Evolutionary conservation across 2,113 vertebrate species (phyloP), one percentile per base, ranked within the genome.

Genomic region (Varanus komodoensis): DNA sequence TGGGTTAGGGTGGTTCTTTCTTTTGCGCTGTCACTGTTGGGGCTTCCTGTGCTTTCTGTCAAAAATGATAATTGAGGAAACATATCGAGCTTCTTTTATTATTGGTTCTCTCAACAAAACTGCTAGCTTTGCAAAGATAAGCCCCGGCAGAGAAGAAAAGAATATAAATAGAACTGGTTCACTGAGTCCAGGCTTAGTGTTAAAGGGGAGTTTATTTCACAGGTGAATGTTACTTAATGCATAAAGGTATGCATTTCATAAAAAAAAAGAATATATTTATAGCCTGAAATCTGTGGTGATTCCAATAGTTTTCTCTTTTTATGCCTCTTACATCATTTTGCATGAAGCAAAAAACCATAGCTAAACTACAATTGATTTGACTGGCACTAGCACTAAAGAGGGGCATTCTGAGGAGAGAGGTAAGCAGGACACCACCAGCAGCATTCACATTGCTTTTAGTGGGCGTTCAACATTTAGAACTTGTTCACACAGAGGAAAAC

Each of bases 31-130:
- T 95, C 93, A 95, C 95, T 95, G 93, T 93, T 87, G 91, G 94
- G 96, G 95, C 96, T 97, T 97, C 97, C 97, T 98, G 97, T 97
- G 88, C 93, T 86, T 92, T 94, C 89, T 92, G 81, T 91, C 90
- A 89, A 94, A 94, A 94, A n/a, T 94, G 52, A 95, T 96, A 71
- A 0, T 89, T 83, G 96, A 97, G 96, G 97, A 97, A 97, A 93
- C 94, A 94, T 95, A 89, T n/a, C 95, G 90, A 97, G 84, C 77
- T 93, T 29, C 75, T 93, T 94, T 93, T 92, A 95, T 97, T 94
- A 97, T 96, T 97, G 96, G 96, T 91, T 95, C 97, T 95, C 69
- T 52, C 95, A 92, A 64, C 80, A 94, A 93, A 94, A 93, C 91
- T 94, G 94, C 93, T 95, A 87, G 91, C 73, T 71, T 52, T 69